These are phyloP conservation scores for Clarias gariepinus DNA, from an alignment of 2,113 vertebrate species.

Conservation along the genomic window DNA sequence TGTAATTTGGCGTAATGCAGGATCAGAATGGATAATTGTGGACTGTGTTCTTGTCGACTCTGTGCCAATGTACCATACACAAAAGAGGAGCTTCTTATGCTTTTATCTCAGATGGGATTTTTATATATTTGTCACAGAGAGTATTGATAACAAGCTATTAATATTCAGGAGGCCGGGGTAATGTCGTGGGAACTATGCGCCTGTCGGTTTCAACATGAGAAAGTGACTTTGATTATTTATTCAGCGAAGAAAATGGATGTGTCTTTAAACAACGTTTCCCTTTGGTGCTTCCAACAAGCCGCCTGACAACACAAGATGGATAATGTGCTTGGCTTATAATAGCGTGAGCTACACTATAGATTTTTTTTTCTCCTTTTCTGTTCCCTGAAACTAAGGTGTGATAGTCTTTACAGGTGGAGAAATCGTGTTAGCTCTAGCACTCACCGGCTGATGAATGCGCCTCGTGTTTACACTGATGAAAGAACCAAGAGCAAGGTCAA, in stretches of 20 bases:
- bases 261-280: constrained; percentile 46
- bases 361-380: constrained; percentile 5
- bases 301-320: constrained; percentile 47
- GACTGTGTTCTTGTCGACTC: constrained; percentile 46
- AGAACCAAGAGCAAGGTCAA: neutral
- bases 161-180: constrained; percentile 67
- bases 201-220: constrained; percentile 58
- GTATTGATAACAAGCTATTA: constrained; percentile 71
- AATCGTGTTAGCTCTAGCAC: constrained; percentile 22
- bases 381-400: constrained; percentile 3
- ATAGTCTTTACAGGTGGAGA: constrained; percentile 23
- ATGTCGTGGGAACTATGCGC: constrained; percentile 52
- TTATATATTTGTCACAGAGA: constrained; percentile 59
- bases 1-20: constrained; percentile 53
- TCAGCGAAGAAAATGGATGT: constrained; percentile 63
- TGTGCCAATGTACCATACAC: constrained; percentile 57
- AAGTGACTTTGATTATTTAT: constrained; percentile 72
- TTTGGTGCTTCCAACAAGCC: constrained; percentile 41
- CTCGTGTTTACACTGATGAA: neutral
- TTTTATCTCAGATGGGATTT: constrained; percentile 59
- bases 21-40: constrained; percentile 61
- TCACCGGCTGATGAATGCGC: constrained; percentile 24
- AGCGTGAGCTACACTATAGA: constrained; percentile 41
- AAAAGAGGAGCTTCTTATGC: constrained; percentile 57
- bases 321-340: constrained; percentile 28